Evolutionary conservation across 2,888 invertebrate species (phyloP), one percentile per base, ranked within the genome.

Genomic region (Meghimatium bilineatum): DNA sequence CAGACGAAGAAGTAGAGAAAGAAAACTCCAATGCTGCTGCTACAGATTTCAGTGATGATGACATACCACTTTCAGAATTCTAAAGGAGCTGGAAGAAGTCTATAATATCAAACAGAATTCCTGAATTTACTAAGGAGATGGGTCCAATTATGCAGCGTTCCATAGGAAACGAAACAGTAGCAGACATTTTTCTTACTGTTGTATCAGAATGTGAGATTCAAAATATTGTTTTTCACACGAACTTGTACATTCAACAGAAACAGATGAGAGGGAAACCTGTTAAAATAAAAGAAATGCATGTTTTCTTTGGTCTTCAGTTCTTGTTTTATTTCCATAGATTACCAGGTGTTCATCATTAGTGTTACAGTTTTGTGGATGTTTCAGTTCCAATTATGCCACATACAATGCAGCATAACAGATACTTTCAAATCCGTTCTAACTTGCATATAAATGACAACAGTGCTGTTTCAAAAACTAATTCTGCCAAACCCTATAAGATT

Each of bases 371-470:
- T n/a, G 36, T 34, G 20, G 78, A 78, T 63, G 14, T 60, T 32
- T 26, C n/a, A 36, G 78, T 80, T 14, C 49, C 71, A 20, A 8
- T 80, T 12, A 56, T 80, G 10, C 1, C 80, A 32, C 10, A 32
- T 2, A 71, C 80, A 1, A 71, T 80, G 80, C 10, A 32, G 26
- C 49, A 17, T 49, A 17, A 49, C 49, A 49, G 49, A 49, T 49
- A 49, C 49, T 49, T 49, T 49, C 10, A 49, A 49, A 49, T 49
- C 49, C 60, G 76, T 23, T 69, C 56, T 23, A 38, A 69, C 38
- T 49, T 85, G 12, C 78, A 85, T 77, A 29, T 69, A 2, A 85
- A 77, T 77, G 72, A 84, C 76, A 82, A 85, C 52, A 56, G 17
- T 8, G 71, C 63, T 23, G 32, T 67, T 23, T 36, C 49, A 23